These are phyloP conservation scores for Australoheros scitulus DNA, from an alignment of 2,113 vertebrate species.

Conservation along the genomic window DNA sequence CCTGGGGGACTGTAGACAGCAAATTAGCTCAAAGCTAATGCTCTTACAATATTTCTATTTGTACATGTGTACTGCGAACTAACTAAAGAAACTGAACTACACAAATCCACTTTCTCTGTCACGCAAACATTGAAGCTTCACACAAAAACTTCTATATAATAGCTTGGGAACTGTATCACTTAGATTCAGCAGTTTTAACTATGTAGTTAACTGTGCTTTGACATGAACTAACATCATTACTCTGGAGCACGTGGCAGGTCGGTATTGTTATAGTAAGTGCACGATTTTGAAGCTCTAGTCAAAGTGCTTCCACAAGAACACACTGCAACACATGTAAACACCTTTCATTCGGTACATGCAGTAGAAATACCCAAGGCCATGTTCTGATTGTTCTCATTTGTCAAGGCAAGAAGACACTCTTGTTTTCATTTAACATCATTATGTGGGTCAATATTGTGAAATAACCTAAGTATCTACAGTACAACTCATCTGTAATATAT, in stretches of 20 bases:
- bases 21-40: slow-evolving; percentile 25
- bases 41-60: slow-evolving; percentile 5
- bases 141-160: not conserved
- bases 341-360: slow-evolving; percentile 18
- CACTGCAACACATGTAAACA: not conserved
- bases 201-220: not conserved
- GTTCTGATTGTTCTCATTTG: slow-evolving; percentile 49
- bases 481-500: slow-evolving; percentile 10
- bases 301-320: not conserved
- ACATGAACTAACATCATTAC: not conserved
- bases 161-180: not conserved
- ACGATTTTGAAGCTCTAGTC: slow-evolving; percentile 8
- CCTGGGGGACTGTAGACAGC: not conserved
- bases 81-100: not conserved
- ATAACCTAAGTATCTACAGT: not conserved
- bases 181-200: not conserved
- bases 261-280: not conserved
- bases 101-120: not conserved
- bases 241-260: not conserved
- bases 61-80: not conserved
- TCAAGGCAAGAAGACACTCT: slow-evolving; percentile 37
- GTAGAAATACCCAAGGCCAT: slow-evolving; percentile 29
- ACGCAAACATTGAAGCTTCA: slow-evolving; percentile 10
- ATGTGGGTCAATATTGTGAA: slow-evolving; percentile 9
- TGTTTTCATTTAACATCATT: slow-evolving; percentile 36